Conservation (phyloP, 2,797 vertebrate species). For the Lindbergichthys nudifrons region DNA sequence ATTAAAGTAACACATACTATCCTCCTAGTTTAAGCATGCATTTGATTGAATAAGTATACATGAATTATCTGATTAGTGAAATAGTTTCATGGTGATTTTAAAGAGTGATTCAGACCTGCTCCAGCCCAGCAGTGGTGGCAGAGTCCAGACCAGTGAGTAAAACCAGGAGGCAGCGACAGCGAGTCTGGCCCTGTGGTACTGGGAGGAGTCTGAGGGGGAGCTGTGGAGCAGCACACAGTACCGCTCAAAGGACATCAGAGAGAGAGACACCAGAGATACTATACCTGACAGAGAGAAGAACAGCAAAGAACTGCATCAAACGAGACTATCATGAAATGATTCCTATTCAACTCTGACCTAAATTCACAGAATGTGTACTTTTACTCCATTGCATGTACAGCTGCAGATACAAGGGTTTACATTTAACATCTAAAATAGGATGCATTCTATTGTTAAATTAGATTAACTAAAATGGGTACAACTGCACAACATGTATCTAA, state of each 20-base stretch:
- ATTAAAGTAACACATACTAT: not conserved
- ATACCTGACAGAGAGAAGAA: constrained; percentile 68
- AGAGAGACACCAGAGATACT: constrained; percentile 83
- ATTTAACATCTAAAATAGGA: too few relatives aligned
- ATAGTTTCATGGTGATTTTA: too few relatives aligned
- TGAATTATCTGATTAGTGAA: not conserved
- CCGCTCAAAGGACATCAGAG: constrained; percentile 81
- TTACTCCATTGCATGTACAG: not conserved
- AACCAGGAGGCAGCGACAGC: constrained; percentile 79
- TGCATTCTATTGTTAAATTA: too few relatives aligned
- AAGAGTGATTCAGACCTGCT: constrained; percentile 69
- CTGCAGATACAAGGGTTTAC: too few relatives aligned
- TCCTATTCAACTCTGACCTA: not conserved
- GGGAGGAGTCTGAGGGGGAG: constrained; percentile 28
- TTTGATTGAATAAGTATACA: not conserved
- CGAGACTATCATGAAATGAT: not conserved
- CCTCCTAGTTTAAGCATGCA: not conserved
- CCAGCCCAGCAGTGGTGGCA: constrained; percentile 84
- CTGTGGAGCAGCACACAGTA: constrained; percentile 69
- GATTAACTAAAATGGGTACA: too few relatives aligned
- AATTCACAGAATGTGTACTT: too few relatives aligned
- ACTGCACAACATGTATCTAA: too few relatives aligned
- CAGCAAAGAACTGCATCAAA: not conserved
- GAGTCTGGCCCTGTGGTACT: constrained; percentile 70
- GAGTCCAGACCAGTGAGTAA: constrained; percentile 84